Conservation (phyloP, 2,797 vertebrate genomes). For the Anguilla obscura region DNA sequence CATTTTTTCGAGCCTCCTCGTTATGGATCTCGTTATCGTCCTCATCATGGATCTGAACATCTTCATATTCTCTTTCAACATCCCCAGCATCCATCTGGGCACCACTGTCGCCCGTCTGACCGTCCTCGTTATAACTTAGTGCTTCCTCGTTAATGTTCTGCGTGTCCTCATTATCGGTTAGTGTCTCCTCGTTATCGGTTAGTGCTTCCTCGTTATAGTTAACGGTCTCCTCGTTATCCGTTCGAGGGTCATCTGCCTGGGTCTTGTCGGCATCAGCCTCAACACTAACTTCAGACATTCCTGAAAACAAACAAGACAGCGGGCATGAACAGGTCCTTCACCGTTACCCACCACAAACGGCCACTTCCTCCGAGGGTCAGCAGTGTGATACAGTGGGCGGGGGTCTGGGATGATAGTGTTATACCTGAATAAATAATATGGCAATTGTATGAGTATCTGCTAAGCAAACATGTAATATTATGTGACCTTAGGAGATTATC, state of each 20-base stretch:
- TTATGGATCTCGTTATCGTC: slow-evolving; percentile 22
- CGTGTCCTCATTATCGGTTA: background rate
- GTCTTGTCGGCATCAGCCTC: slow-evolving; percentile 62
- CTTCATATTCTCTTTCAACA: slow-evolving; percentile 27
- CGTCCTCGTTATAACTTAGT: slow-evolving; percentile 27
- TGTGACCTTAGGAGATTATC: background rate
- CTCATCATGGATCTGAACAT: background rate
- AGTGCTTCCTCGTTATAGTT: slow-evolving; percentile 47
- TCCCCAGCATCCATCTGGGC: slow-evolving; percentile 15
- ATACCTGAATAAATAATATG: background rate
- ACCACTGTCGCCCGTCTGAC: slow-evolving; percentile 5
- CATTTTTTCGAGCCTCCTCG: background rate
- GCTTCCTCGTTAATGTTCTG: background rate
- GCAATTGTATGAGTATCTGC: background rate
- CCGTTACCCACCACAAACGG: background rate
- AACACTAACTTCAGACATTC: slow-evolving; percentile 80
- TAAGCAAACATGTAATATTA: background rate
- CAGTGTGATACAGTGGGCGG: background rate
- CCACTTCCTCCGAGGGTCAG: background rate
- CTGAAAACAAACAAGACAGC: slow-evolving; percentile 73
- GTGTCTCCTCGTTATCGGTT: background rate
- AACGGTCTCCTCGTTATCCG: slow-evolving; percentile 56
- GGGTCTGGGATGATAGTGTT: background rate
- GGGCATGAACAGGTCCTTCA: slow-evolving; percentile 53
- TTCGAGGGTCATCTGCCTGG: slow-evolving; percentile 60